Base-by-base conservation (phyloP, 1,140 invertebrate genomes). In the Panagrolaimus sp. region DNA sequence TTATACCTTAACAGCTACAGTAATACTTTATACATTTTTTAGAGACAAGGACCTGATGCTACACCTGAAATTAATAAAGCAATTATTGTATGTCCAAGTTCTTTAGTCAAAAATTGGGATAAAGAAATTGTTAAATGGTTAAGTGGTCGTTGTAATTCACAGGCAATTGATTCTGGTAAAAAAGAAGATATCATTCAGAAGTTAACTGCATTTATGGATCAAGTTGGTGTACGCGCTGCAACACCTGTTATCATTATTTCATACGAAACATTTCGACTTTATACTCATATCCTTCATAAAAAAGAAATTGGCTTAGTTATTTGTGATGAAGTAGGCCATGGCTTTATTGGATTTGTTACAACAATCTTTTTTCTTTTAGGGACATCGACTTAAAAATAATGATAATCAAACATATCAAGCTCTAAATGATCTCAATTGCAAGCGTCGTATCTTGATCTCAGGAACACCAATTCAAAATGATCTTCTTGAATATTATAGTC, bases 391-490 rank as follows among this genome's bases (percentile, higher is more conserved):
- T 25, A 99, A 99, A 84, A 99, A 99, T 84, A 91, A 90, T 78
- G 96, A 99, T 82, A 98, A 97, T 86, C 92, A 95, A 86, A 98
- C 96, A 0, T 98, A 99, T 82, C 89, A 91, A 82, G 92, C 96
- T 0, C 83, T 97, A 65, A 93, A 92, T 88, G 89, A 90, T 1
- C 85, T 98, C 11, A 79, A 85, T 66, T 81, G 77, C 11, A 90
- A 91, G 83, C 84, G 91, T 75, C 85, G 96, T 72, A 90, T 99
- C 62, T 84, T 99, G 27, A 88, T 99, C 7, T 98, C 94, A 46
- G 96, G 96, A 16, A 99, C 96, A 13, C 96, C 96, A 1, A 98
- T 99, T 83, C 96, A 99, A 82, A 99, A 99, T 86, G 96, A 99
- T 87, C 86, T 99, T 0, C 88, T 96, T 0, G 96, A 99, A 84